Percentiles rank a stretch among this genome's conserved stretches.
Evolutionary conservation across 2,888 invertebrate genomes (phyloP).

Genomic region (Drosophila picticornis): DNA sequence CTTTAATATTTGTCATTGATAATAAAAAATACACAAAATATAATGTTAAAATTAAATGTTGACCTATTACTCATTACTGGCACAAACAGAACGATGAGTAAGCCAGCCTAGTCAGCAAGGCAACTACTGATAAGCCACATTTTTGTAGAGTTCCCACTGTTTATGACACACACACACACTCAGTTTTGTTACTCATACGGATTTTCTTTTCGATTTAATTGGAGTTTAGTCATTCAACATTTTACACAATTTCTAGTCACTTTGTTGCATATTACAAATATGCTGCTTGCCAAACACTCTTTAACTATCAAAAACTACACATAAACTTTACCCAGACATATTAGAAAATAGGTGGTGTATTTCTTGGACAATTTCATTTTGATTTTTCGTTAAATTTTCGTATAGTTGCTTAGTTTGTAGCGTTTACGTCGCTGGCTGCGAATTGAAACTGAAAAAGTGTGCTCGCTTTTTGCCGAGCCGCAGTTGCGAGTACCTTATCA

Average conservation of each 20-base stretch:
- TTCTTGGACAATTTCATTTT: slow-evolving; percentile 79
- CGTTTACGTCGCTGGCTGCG: slow-evolving; percentile 61
- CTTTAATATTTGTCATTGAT: neutral
- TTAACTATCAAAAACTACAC: slow-evolving; percentile 17
- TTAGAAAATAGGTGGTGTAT: slow-evolving; percentile 77
- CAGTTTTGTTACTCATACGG: slow-evolving; percentile 27
- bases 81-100: slow-evolving; percentile 62
- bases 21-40: neutral
- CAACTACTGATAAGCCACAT: slow-evolving; percentile 60
- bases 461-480: slow-evolving; percentile 43
- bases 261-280: slow-evolving; percentile 9
- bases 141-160: slow-evolving; percentile 53
- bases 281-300: slow-evolving; percentile 4
- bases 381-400: slow-evolving; percentile 36
- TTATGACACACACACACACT: slow-evolving; percentile 34
- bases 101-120: slow-evolving; percentile 64
- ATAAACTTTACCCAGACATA: slow-evolving; percentile 79
- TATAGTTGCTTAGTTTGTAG: slow-evolving; percentile 23
- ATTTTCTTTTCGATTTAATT: slow-evolving; percentile 6
- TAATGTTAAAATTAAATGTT: neutral
- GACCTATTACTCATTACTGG: slow-evolving; percentile 45
- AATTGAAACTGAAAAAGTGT: slow-evolving; percentile 67
- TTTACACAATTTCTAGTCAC: slow-evolving; percentile 18
- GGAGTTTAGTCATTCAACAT: slow-evolving; percentile 24
- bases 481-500: slow-evolving; percentile 66